phyloP scores from a whole-genome alignment of 2,888 invertebrate genomes.

The Chymomyza procnemis region DNA sequence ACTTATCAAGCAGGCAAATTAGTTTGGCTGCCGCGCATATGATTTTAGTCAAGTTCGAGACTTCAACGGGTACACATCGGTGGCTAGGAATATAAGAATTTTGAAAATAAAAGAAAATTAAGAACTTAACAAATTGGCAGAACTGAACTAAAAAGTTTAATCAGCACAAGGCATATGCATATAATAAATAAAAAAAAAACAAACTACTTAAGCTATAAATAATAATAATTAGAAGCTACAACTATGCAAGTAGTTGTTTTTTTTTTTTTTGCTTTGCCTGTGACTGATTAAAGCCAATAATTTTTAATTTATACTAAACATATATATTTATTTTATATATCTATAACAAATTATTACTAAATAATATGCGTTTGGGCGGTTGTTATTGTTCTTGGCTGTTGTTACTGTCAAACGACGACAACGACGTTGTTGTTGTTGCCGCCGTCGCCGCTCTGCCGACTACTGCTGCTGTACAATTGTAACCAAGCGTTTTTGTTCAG shows the following conservation, averaged over 20 bases:
- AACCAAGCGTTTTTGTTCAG: slow-evolving; percentile 52
- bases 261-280: background rate
- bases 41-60: slow-evolving; percentile 82
- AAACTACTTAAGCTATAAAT: slow-evolving; percentile 24
- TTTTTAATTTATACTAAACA: background rate
- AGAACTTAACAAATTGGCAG: slow-evolving; percentile 17
- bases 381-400: slow-evolving; percentile 50
- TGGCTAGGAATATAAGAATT: slow-evolving; percentile 56
- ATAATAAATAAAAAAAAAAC: slow-evolving; percentile 15
- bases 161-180: background rate
- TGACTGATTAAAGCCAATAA: background rate
- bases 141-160: background rate
- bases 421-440: slow-evolving; percentile 68
- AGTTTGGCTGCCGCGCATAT: slow-evolving; percentile 83
- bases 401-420: slow-evolving; percentile 35
- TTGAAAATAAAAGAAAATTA: too few species aligned
- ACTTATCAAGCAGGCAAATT: slow-evolving; percentile 81
- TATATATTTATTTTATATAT: background rate
- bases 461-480: slow-evolving; percentile 61
- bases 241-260: slow-evolving; percentile 9
- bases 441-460: slow-evolving; percentile 70
- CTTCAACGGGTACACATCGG: slow-evolving; percentile 80
- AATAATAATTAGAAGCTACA: slow-evolving; percentile 45
- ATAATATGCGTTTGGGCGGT: slow-evolving; percentile 6
- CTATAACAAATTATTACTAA: background rate